Percentiles rank a stretch among this genome's conserved stretches.
phyloP scores from a whole-genome alignment of 2,797 vertebrate genomes.

The Microctenopoma lineatum region DNA sequence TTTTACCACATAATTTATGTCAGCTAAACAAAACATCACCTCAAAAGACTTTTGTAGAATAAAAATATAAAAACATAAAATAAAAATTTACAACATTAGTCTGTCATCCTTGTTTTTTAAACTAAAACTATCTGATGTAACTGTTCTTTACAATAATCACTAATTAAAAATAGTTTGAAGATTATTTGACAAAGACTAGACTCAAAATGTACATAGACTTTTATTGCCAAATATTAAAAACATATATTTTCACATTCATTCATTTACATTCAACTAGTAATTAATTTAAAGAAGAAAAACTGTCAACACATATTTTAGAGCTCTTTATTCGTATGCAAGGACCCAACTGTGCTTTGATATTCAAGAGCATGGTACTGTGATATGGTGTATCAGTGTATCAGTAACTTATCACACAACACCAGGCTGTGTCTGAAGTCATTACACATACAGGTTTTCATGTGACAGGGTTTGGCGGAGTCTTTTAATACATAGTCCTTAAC shows the following conservation, averaged over 20 bases:
- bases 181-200: not conserved
- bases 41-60: slow-evolving; percentile 22
- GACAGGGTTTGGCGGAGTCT: slow-evolving; percentile 10
- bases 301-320: not conserved
- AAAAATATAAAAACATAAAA: not conserved
- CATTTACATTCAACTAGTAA: no score
- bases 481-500: not conserved
- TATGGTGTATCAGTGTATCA: slow-evolving; percentile 40
- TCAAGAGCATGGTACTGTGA: slow-evolving; percentile 11
- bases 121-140: no score
- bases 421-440: slow-evolving; percentile 45
- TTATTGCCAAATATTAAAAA: not conserved
- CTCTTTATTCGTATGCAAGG: not conserved
- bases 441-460: slow-evolving; percentile 18
- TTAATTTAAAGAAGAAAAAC: not conserved
- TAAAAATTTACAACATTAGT: no score
- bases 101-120: not conserved
- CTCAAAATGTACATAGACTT: not conserved
- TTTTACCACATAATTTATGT: slow-evolving; percentile 30
- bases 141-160: not conserved
- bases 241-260: no score
- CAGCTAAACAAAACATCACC: slow-evolving; percentile 30
- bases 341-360: slow-evolving; percentile 8
- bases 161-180: no score
- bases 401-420: slow-evolving; percentile 48